Evolutionary conservation across 1,140 invertebrate species (phyloP), one percentile per base, ranked within the genome.

Genomic region (Drosophila trapezifrons): DNA sequence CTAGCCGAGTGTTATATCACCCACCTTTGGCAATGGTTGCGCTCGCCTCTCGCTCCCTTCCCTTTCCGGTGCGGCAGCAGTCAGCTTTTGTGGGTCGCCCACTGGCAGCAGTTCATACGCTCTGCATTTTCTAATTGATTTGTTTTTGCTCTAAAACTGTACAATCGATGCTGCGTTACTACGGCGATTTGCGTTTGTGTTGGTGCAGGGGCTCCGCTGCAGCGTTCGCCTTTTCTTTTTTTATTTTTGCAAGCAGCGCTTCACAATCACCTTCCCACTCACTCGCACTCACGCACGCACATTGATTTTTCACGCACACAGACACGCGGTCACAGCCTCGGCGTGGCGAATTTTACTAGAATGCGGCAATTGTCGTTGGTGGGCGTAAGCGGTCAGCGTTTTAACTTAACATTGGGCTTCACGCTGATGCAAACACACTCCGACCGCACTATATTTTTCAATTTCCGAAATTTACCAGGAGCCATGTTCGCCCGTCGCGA

Each of bases 391-490:
- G 67, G 37, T 83, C 60, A 90, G 55, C 91, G 75, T 89, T 91
- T 91, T 82, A 91, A 79, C 75, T 90, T 90, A 80, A 91, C 90
- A 90, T 82, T 91, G 71, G 90, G 90, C 70, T 91, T 91, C 25
- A 83, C 78, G 82, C 80, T 89, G 60, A 22, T 57, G 90, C 76
- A 82, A 58, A 67, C 63, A 49, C 91, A 75, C 90, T 92, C 92
- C 20, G 45, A 83, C 64, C 76, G 92, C 92, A 93, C 92, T 70
- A 76, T 91, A 52, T 82, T 90, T 58, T 63, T 58, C 56, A 93
- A 66, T 83, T 91, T 90, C 76, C 54, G 46, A 58, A 64, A 60
- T 60, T 84, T 91, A 95, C 95, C 95, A 96, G 95, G 94, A 81
- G 87, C 87, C 85, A 75, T 75, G 71, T 75, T 84, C 58, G 56